Conservation (phyloP, 1,140 invertebrate genomes). For the Chymomyza costata region DNA sequence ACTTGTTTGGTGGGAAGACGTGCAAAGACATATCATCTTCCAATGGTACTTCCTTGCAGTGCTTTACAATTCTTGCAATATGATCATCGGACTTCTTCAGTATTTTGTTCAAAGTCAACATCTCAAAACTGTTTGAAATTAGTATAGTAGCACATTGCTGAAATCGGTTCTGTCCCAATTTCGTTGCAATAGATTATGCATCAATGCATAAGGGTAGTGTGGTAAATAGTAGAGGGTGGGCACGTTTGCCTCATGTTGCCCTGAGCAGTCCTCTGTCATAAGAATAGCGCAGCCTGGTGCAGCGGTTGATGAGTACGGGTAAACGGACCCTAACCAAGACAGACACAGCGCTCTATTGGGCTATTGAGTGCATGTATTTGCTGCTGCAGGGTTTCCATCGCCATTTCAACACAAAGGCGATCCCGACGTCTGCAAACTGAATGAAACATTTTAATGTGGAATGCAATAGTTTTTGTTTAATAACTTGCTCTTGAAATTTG, state of each 20-base stretch:
- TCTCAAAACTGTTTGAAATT: slow-evolving; percentile 84
- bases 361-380: slow-evolving; percentile 24
- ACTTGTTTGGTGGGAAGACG: slow-evolving; percentile 75
- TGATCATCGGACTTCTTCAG: slow-evolving; percentile 76
- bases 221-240: slow-evolving; percentile 85
- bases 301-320: slow-evolving; percentile 75
- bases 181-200: slow-evolving; percentile 88
- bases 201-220: slow-evolving; percentile 88
- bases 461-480: too few relatives aligned
- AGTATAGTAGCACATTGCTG: slow-evolving; percentile 82
- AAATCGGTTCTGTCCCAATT: slow-evolving; percentile 82
- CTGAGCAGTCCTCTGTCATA: slow-evolving; percentile 83
- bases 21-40: slow-evolving; percentile 84
- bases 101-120: slow-evolving; percentile 77
- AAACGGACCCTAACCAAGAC: slow-evolving; percentile 80
- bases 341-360: slow-evolving; percentile 75
- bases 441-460: too few relatives aligned
- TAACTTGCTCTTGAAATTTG: too few relatives aligned
- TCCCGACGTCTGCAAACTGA: slow-evolving; percentile 55
- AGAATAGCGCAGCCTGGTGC: slow-evolving; percentile 78
- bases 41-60: slow-evolving; percentile 79
- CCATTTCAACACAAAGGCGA: slow-evolving; percentile 45
- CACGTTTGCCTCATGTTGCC: slow-evolving; percentile 78
- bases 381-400: slow-evolving; percentile 45
- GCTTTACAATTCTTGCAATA: slow-evolving; percentile 77